Base-by-base conservation (phyloP, 30 jellyfish, hydroid and myxozoan species). In the Phacellophora camtschatica region DNA sequence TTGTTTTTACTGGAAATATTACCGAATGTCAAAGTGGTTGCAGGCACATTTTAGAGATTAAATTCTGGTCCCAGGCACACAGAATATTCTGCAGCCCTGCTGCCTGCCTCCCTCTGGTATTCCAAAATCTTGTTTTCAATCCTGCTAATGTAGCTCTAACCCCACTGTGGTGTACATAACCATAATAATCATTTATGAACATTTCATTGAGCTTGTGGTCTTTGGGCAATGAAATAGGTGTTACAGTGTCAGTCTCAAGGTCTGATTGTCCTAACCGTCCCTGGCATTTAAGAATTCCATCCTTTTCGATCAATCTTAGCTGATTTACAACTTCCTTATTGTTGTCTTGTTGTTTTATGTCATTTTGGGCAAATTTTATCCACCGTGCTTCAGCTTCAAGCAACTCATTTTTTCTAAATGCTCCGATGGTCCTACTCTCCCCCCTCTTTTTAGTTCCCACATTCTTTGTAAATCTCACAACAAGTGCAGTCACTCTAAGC, bases 351-450 rank as follows among this genome's bases (percentile, higher is more conserved):
- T 39, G 51, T 39, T 39, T 39, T 39, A 39, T 39, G 51, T 39
- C 51, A 39, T 39, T 39, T 39, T 39, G 51, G 51, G 51, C 51
- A 39, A 39, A 39, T 39, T 39, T 43, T 43, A 43, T 43, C 57
- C 57, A 43, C 57, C 13, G 57, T 5, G 57, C 57, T 43, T 43
- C 57, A 43, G 57, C 57, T 43, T 43, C 71, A 1, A 29, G 71
- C 71, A 56, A 22, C 39, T 22, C 71, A 56, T 24, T 56, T 56
- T 32, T 29, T 56, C 71, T 32, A 56, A 56, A 56, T 56, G 71
- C 71, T 56, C 39, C 35, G 23, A 29, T 2, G 71, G 71, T 43
- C 18, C 57, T 43, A 1, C 4, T 43, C 57, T 43, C 57, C 57
- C 57, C 57, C 57, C 57, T 43, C 57, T 43, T 18, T 43, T 43